Percentiles rank a stretch among this genome's conserved stretches.
Conservation (phyloP, 2,888 invertebrate genomes). For the Tanypteryx hageni region DNA sequence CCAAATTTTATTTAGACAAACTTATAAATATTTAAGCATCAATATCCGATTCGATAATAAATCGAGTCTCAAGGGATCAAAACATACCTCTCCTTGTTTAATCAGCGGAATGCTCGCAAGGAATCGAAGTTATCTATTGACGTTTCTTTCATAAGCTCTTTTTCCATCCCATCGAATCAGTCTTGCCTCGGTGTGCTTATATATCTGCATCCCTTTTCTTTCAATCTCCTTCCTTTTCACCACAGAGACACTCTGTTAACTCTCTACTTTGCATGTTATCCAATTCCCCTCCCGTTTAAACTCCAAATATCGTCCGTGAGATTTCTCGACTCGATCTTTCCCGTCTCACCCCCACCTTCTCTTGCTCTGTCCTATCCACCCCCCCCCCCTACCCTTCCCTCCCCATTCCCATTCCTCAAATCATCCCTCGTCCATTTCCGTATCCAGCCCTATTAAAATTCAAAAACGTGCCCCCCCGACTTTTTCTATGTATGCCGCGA, state of each 20-base stretch:
- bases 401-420: background rate
- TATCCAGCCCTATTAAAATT: slow-evolving; percentile 38
- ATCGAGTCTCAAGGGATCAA: background rate
- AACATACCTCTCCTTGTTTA: background rate
- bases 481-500: slow-evolving; percentile 32
- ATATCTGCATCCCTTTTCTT: background rate
- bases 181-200: slow-evolving; percentile 23
- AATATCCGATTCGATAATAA: background rate
- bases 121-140: slow-evolving; percentile 13
- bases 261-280: slow-evolving; percentile 49
- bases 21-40: background rate
- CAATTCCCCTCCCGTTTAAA: background rate
- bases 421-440: slow-evolving; percentile 53
- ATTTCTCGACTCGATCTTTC: slow-evolving; percentile 9
- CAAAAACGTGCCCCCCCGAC: slow-evolving; percentile 57
- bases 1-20: background rate
- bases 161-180: slow-evolving; percentile 39
- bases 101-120: slow-evolving; percentile 37
- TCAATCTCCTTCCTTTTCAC: background rate
- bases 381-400: background rate
- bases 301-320: too few relatives aligned
- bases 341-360: background rate
- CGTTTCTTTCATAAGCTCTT: background rate
- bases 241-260: slow-evolving; percentile 28
- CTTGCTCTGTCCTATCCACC: background rate